These are phyloP conservation scores for Ichneumoninae sp. DNA, from an alignment of 2,888 invertebrate species.

Conservation along the genomic window DNA sequence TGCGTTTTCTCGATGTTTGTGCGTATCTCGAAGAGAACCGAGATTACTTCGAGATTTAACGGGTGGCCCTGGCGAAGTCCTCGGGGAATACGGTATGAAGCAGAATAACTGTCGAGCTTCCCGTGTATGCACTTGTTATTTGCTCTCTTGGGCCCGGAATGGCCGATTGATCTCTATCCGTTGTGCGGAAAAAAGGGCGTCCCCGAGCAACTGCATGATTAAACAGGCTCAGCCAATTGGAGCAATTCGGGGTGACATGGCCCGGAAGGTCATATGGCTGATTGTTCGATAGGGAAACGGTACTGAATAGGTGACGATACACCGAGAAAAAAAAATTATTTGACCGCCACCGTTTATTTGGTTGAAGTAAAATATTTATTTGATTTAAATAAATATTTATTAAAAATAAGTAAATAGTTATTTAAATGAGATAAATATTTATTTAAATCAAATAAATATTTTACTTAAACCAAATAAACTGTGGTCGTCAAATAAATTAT, in stretches of 20 bases:
- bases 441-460: too few species aligned
- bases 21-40: neutral
- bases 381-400: too few species aligned
- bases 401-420: too few species aligned
- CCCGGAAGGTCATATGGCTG: neutral
- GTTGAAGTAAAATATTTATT: too few species aligned
- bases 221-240: too few species aligned
- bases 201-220: too few species aligned
- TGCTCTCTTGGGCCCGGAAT: slow-evolving; percentile 41
- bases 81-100: slow-evolving; percentile 18
- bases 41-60: slow-evolving; percentile 44
- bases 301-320: neutral
- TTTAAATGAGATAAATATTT: too few species aligned
- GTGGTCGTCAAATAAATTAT: too few species aligned
- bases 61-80: slow-evolving; percentile 50
- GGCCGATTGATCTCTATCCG: slow-evolving; percentile 11
- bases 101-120: slow-evolving; percentile 27
- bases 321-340: too few species aligned
- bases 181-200: neutral
- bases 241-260: too few species aligned
- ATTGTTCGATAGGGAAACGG: neutral
- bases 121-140: slow-evolving; percentile 25
- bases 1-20: neutral
- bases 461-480: too few species aligned
- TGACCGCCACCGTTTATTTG: too few species aligned